Conservation (phyloP, 2,888 invertebrate species). For the Apotomis turbidana region DNA sequence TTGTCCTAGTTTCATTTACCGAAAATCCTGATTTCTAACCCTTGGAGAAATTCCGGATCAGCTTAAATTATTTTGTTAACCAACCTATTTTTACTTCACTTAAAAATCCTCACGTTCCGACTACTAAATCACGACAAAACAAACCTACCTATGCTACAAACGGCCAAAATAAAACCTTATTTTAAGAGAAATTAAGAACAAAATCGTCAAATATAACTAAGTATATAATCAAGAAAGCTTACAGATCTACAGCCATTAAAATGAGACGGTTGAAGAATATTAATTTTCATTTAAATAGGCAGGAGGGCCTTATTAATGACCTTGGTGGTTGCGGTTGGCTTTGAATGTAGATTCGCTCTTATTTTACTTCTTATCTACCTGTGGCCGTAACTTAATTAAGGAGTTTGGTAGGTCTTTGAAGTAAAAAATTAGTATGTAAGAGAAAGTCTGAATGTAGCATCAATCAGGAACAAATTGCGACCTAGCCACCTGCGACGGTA, state of each 20-base stretch:
- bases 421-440: neutral
- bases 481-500: too few relatives aligned
- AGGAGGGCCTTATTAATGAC: slow-evolving; percentile 32
- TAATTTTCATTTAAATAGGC: slow-evolving; percentile 42
- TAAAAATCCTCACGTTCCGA: slow-evolving; percentile 35
- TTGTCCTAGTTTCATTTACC: too few relatives aligned
- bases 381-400: neutral
- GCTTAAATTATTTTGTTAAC: neutral
- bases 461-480: too few relatives aligned
- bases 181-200: neutral
- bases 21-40: too few relatives aligned
- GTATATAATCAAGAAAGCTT: slow-evolving; percentile 27
- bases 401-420: neutral
- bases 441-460: too few relatives aligned
- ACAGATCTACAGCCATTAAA: slow-evolving; percentile 37
- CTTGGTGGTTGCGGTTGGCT: slow-evolving; percentile 23
- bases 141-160: slow-evolving; percentile 23
- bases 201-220: slow-evolving; percentile 10
- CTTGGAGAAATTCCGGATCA: neutral
- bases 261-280: slow-evolving; percentile 36
- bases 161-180: slow-evolving; percentile 21
- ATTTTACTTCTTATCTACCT: neutral
- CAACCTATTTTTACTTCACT: slow-evolving; percentile 22
- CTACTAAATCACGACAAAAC: slow-evolving; percentile 39
- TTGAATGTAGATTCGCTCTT: slow-evolving; percentile 3